A percentile compares a stretch with the other conserved stretches of the same genome.
phyloP scores from a whole-genome alignment of 2,888 invertebrate species.

The Rapana venosa region DNA sequence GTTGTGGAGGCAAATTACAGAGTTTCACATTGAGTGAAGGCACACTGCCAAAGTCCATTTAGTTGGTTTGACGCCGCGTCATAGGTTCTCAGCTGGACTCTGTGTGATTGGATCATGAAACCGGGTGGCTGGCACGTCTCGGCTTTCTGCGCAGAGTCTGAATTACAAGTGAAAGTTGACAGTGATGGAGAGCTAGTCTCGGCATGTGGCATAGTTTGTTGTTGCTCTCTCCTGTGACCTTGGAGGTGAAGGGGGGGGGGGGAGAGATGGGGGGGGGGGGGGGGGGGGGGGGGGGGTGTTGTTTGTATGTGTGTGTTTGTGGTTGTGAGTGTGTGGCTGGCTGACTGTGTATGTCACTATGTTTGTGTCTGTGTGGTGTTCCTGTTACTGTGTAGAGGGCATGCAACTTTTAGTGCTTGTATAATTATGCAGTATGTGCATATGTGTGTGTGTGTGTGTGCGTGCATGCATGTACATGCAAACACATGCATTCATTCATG shows the following conservation, averaged over 20 bases:
- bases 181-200: slow-evolving; percentile 21
- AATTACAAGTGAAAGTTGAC: slow-evolving; percentile 24
- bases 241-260: neutral
- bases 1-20: neutral
- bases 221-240: neutral
- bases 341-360: neutral
- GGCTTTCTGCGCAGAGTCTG: neutral
- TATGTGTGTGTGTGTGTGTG: slow-evolving; percentile 1
- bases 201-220: slow-evolving; percentile 1
- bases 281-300: neutral
- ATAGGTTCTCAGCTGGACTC: neutral
- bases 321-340: neutral
- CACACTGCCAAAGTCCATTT: neutral
- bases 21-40: neutral
- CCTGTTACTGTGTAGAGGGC: too few species aligned
- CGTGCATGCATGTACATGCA: slow-evolving; percentile 6
- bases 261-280: neutral
- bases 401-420: too few species aligned
- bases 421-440: neutral
- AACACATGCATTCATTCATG: neutral
- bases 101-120: too few species aligned
- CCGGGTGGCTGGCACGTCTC: neutral
- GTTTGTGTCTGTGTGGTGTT: too few species aligned
- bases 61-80: neutral
- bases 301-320: neutral